Evolutionary conservation across 64 coral and sea anemone genomes (phyloP), one percentile per base, ranked within the genome.

Genomic region (Hydrozoanthus tunicans): DNA sequence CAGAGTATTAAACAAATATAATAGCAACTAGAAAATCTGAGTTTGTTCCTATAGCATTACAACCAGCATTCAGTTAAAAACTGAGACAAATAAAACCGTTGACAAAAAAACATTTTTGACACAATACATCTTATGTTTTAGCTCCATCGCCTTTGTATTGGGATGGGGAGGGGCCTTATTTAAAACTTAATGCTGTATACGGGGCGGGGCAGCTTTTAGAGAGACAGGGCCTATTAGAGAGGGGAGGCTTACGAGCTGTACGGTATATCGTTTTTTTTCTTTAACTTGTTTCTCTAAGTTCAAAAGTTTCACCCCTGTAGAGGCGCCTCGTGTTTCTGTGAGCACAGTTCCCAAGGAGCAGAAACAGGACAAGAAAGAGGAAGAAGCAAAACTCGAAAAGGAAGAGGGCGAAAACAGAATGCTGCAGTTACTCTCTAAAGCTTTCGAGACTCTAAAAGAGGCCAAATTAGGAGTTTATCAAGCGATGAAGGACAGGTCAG

Each of bases 361-460:
- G 27, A 55, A 70, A 20, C 53, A 32, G 6, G 67, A 27, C 6
- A 56, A 59, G 56, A 15, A 26, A 7, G 20, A 52, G 20, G 24
- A 73, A 59, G 20, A 88, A 72, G 57, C 20, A 11, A 5, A 57
- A 3, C 43, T 53, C 56, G 23, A 60, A 11, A 71, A 51, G 69
- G 68, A 88, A 7, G 54, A 56, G 9, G 3, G 5, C 53, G 7
- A 9, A 88, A 88, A 26, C 25, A 88, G 73, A 59, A 13, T 74
- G 12, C 12, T 14, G 25, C 9, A 15, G 4, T 88, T 88, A 53
- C 1, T 72, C 59, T 70, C 68, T 88, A 70, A 43, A 72, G 68
- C n/a, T n/a, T 73, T 26, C 11, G 54, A 59, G 73, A 56, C 83
- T 20, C 15, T 86, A 53, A 86, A 58, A 88, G 80, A 85, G 26